phyloP scores from a whole-genome alignment of 2,888 invertebrate species.

The Erebia epiphron region DNA sequence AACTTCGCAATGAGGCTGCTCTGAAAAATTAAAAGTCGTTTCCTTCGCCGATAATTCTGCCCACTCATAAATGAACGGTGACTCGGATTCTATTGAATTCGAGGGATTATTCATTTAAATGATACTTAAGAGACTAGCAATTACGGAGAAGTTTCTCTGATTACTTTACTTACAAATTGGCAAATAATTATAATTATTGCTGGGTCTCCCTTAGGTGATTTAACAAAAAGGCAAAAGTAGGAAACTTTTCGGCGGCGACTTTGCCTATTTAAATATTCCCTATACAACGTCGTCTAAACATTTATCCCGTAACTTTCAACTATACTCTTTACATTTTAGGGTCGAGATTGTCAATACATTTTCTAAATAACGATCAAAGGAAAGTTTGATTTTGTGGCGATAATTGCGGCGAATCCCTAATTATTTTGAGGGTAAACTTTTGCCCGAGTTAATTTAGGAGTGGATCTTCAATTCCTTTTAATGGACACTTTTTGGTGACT shows the following conservation, averaged over 20 bases:
- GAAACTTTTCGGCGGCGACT: conserved; percentile 72
- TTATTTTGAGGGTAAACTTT: conserved; percentile 83
- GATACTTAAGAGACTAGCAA: conserved; percentile 74
- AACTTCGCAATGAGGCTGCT: conserved; percentile 62
- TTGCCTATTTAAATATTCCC: conserved; percentile 76
- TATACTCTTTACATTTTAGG: conserved; percentile 51
- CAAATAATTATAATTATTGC: conserved; percentile 82
- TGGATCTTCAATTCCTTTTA: conserved; percentile 77
- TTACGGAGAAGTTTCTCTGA: conserved; percentile 61
- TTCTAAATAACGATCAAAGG: conserved; percentile 74
- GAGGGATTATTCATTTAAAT: conserved; percentile 71
- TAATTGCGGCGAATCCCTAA: conserved; percentile 83
- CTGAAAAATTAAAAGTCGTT: conserved; percentile 64
- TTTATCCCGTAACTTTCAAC: conserved; percentile 47
- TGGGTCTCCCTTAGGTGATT: conserved; percentile 69
- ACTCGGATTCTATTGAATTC: conserved; percentile 65
- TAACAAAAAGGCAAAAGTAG: conserved; percentile 76
- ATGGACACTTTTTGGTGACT: conserved; percentile 80
- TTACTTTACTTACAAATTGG: conserved; percentile 76
- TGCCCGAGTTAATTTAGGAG: conserved; percentile 77
- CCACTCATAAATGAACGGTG: conserved; percentile 56
- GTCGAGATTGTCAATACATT: conserved; percentile 55
- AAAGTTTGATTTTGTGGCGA: conserved; percentile 80
- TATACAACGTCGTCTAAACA: conserved; percentile 58
- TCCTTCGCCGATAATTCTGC: conserved; percentile 57